Evolutionary conservation across 1,140 invertebrate species (phyloP).

Genomic region (Ceratina australensis): DNA sequence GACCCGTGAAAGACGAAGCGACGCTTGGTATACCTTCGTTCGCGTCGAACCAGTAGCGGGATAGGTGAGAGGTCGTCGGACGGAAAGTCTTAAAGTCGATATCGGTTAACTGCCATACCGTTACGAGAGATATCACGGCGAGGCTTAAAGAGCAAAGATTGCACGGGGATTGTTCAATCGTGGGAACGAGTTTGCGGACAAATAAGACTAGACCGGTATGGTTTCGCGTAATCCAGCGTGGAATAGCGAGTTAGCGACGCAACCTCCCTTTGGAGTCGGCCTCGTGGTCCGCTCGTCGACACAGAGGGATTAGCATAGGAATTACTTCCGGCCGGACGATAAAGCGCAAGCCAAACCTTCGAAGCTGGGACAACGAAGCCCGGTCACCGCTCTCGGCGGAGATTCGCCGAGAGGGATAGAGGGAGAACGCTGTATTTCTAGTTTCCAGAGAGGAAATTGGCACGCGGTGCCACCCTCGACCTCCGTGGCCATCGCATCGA

Average conservation of each 20-base stretch:
- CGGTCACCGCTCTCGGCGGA: background rate
- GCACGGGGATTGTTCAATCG: background rate
- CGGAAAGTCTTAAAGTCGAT: background rate
- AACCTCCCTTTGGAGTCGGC: background rate
- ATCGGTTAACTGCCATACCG: background rate
- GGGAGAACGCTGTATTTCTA: slow-evolving; percentile 26
- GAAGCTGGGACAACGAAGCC: slow-evolving; percentile 44
- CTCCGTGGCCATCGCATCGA: background rate
- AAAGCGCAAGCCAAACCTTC: slow-evolving; percentile 50
- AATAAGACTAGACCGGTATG: slow-evolving; percentile 9
- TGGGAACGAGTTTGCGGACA: background rate
- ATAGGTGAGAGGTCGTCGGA: background rate
- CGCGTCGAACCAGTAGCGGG: background rate
- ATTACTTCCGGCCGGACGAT: slow-evolving; percentile 66
- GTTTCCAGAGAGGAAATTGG: slow-evolving; percentile 48
- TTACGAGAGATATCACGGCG: background rate
- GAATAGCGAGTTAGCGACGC: slow-evolving; percentile 3
- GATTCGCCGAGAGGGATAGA: no score
- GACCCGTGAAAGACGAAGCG: background rate
- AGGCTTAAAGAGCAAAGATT: background rate
- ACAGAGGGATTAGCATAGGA: slow-evolving; percentile 77
- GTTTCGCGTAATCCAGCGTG: slow-evolving; percentile 36
- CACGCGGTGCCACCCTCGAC: slow-evolving; percentile 26
- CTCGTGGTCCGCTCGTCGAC: slow-evolving; percentile 50
- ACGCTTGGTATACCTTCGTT: background rate